Base-by-base conservation (phyloP, 2,888 invertebrate species). In the Bugula neritina region DNA sequence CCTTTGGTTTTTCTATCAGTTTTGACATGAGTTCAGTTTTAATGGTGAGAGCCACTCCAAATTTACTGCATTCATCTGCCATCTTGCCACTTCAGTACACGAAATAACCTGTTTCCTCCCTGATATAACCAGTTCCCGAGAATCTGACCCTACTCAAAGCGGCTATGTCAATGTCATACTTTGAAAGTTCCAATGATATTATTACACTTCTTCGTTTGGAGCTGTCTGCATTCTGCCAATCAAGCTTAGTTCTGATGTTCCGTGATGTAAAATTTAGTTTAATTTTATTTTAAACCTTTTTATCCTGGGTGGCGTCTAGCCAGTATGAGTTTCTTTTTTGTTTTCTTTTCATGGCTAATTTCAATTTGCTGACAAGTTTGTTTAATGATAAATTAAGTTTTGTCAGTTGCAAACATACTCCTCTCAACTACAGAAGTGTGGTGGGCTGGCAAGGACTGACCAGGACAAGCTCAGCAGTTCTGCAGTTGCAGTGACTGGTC, bases 51-150 rank as follows among this genome's bases (percentile, higher is more conserved):
- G 35, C 72, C 27, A 72, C 72, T 29, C 54, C 72, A 29, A 52
- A 29, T 69, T 72, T 31, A 2, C 72, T 29, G 29, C 69, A n/a
- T 29, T 72, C 69, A 29, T 21, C 35, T 31, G 29, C 29, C 17
- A 31, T 43, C 17, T 43, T 31, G n/a, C 72, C 54, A 69, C 23
- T 35, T 54, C 54, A 72, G 25, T n/a, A 72, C 29, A 72, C 34
- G 52, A 54, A 70, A 69, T 72, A 72, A 34, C 72, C 72, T 54
- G 27, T 34, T 69, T 29, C 23, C 31, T 72, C 72, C 35, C 52
- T 71, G 23, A 71, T 23, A 21, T 71, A 17, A 34, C 57, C 57
- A 5, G 63, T 31, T 21, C 31, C 63, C 5, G 25, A 31, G 34
- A 63, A 57, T 57, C 57, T 57, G 57, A 57, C 57, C 25, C 25